Percentiles rank a stretch among this genome's conserved stretches.
Conservation (phyloP, 2,888 invertebrate species). For the Cordylochernes scorpioides region DNA sequence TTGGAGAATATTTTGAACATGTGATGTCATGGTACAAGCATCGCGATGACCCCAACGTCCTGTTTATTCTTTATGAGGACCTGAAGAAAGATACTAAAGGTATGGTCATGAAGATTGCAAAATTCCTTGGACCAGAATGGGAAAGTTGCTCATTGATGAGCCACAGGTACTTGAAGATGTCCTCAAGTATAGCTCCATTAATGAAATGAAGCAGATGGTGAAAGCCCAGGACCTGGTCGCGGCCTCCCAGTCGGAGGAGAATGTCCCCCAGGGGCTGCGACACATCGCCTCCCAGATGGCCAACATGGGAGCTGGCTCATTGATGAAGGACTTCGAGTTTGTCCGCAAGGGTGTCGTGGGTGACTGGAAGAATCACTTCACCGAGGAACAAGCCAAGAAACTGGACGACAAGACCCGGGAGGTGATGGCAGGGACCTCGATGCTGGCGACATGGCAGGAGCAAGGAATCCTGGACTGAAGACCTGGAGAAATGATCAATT, state of each 20-base stretch:
- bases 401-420: slow-evolving; percentile 6
- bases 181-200: not conserved
- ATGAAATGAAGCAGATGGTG: not conserved
- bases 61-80: slow-evolving; percentile 22
- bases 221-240: too few species aligned
- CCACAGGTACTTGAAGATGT: not conserved
- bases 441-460: slow-evolving; percentile 8
- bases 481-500: too few species aligned
- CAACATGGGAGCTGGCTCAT: too few species aligned
- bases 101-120: slow-evolving; percentile 12
- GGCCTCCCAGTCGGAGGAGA: too few species aligned
- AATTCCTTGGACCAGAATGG: slow-evolving; percentile 12
- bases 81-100: slow-evolving; percentile 18
- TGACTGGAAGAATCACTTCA: slow-evolving; percentile 23
- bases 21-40: slow-evolving; percentile 10
- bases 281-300: too few species aligned
- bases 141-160: not conserved
- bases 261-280: too few species aligned
- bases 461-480: too few species aligned
- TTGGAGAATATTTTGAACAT: slow-evolving; percentile 13
- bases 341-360: slow-evolving; percentile 20
- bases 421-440: slow-evolving; percentile 6
- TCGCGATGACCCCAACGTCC: slow-evolving; percentile 18
- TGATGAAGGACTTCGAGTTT: too few species aligned
- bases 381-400: slow-evolving; percentile 14